These are phyloP conservation scores for Eulemur albifrons DNA, from an alignment of 2,797 vertebrate species.

Conservation along the genomic window DNA sequence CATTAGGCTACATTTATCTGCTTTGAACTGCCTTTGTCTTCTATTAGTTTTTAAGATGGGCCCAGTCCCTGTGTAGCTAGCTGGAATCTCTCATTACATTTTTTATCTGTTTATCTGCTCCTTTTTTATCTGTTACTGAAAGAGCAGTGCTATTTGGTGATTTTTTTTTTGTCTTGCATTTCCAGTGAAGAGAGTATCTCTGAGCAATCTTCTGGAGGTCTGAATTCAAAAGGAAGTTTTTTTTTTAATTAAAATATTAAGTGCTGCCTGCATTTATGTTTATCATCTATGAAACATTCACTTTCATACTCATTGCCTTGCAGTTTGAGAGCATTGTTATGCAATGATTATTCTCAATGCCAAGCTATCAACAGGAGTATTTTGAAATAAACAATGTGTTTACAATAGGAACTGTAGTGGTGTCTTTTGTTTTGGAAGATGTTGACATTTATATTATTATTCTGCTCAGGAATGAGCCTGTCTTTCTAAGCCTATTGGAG, in stretches of 20 bases:
- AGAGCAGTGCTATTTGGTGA: not conserved
- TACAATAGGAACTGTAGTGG: conserved; percentile 43
- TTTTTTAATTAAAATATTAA: conserved; percentile 75
- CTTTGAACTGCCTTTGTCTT: conserved; percentile 75
- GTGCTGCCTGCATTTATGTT: conserved; percentile 20
- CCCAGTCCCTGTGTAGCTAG: conserved; percentile 38
- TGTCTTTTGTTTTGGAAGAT: conserved; percentile 67
- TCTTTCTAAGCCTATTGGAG: conserved; percentile 61
- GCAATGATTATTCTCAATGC: conserved; percentile 41
- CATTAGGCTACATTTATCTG: conserved; percentile 79
- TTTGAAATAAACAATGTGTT: conserved; percentile 70
- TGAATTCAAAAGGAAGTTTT: conserved; percentile 68
- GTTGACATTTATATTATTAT: conserved; percentile 63
- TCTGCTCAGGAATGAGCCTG: conserved; percentile 51
- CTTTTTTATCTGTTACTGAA: conserved; percentile 56
- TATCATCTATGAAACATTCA: conserved; percentile 58
- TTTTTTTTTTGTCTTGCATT: conserved; percentile 23
- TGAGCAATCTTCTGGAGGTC: conserved; percentile 56
- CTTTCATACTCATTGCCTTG: conserved; percentile 22
- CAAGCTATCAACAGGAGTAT: conserved; percentile 63
- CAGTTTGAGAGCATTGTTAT: conserved; percentile 13
- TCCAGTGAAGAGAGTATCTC: conserved; percentile 48
- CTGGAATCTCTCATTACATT: conserved; percentile 67
- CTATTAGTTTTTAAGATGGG: conserved; percentile 71
- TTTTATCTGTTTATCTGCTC: not conserved